phyloP scores from a whole-genome alignment of 2,888 invertebrate genomes.

The Agrotis segetum region DNA sequence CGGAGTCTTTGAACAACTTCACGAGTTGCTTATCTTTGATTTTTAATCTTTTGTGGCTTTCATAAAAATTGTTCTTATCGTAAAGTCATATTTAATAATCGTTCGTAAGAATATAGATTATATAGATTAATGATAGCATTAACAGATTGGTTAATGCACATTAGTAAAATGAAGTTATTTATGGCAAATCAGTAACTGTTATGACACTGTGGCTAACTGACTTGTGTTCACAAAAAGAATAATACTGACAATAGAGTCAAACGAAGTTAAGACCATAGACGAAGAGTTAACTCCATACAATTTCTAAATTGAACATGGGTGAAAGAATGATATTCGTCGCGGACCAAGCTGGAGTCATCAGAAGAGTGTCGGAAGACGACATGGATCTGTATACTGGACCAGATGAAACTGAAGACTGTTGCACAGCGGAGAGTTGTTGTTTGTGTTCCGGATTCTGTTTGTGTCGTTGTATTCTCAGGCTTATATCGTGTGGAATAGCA shows the following conservation, averaged over 20 bases:
- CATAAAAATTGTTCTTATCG: neutral
- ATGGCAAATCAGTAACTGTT: neutral
- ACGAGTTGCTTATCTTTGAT: too few species aligned
- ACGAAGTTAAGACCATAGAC: neutral
- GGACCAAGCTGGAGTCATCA: slow-evolving; percentile 3
- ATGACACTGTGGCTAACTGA: neutral
- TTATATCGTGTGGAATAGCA: neutral
- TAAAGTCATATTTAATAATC: neutral
- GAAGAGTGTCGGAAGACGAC: slow-evolving; percentile 2
- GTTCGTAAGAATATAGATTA: neutral
- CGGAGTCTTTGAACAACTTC: too few species aligned
- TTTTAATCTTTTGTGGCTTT: too few species aligned
- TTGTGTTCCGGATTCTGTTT: neutral
- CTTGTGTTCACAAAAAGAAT: too few species aligned
- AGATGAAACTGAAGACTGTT: neutral
- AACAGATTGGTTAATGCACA: neutral
- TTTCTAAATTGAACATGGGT: neutral
- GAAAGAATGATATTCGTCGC: neutral
- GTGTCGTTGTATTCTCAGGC: neutral
- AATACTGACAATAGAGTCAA: neutral
- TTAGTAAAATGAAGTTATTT: neutral
- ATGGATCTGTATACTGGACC: neutral
- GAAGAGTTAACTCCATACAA: neutral
- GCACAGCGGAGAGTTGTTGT: neutral
- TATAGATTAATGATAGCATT: neutral